These are phyloP conservation scores for Eumacrocentrus americanus DNA, from an alignment of 2,888 invertebrate species.

Conservation along the genomic window DNA sequence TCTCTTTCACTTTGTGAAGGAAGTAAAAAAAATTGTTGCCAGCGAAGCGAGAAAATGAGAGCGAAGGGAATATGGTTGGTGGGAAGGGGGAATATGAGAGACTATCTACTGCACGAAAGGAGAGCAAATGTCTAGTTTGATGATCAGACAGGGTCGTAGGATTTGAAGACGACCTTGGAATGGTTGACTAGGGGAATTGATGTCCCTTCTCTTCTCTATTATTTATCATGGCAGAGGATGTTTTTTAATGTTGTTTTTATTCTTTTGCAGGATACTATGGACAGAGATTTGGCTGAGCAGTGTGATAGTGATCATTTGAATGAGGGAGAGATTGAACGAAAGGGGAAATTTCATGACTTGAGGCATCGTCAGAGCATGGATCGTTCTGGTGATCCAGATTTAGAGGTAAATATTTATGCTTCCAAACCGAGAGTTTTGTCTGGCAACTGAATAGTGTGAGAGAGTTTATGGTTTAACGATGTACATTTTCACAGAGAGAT, in stretches of 20 bases:
- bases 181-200: neutral
- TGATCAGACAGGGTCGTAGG: conserved; percentile 14
- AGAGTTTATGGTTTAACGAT: too few relatives aligned
- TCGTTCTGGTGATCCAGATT: conserved; percentile 33
- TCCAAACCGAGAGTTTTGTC: too few relatives aligned
- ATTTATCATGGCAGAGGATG: too few relatives aligned
- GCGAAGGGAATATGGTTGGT: conserved; percentile 25
- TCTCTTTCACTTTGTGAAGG: conserved; percentile 6
- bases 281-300: conserved; percentile 18
- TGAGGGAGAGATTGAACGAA: conserved; percentile 22
- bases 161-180: conserved; percentile 6
- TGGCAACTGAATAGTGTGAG: too few relatives aligned
- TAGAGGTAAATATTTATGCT: conserved; percentile 35
- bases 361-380: conserved; percentile 32
- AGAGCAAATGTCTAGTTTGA: conserved; percentile 28
- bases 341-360: conserved; percentile 18
- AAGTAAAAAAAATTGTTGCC: conserved; percentile 20
- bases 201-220: neutral
- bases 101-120: conserved; percentile 7
- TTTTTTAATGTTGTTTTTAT: neutral
- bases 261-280: conserved; percentile 16
- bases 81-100: conserved; percentile 5
- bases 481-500: conserved; percentile 45
- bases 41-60: conserved; percentile 31
- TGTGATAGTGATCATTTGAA: conserved; percentile 27